Evolutionary conservation across 2,113 vertebrate species (phyloP).

Genomic region (Butorides virescens): DNA sequence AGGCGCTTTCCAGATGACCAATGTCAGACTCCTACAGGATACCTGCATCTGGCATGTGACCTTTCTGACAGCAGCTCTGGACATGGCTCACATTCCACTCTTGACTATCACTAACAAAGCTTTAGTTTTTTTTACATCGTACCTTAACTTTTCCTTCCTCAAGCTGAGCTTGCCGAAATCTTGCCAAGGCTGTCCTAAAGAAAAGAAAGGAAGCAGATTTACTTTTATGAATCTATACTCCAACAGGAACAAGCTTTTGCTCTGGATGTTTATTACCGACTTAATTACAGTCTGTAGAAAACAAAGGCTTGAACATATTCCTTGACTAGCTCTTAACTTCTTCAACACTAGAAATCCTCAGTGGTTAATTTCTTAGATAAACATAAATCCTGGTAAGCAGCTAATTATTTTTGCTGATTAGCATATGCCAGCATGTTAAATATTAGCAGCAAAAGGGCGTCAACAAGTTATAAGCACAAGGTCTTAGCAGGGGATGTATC

Average conservation of each 20-base stretch:
- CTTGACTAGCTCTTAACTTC: neutral
- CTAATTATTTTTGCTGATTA: neutral
- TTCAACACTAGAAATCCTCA: neutral
- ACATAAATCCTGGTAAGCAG: neutral
- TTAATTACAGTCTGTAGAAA: neutral
- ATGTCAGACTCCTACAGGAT: neutral
- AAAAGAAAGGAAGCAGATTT: neutral
- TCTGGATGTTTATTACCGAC: neutral
- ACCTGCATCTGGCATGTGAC: rapidly evolving
- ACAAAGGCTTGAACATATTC: neutral
- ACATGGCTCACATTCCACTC: rapidly evolving
- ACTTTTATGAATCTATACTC: neutral
- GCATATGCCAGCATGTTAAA: neutral
- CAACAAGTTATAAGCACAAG: neutral
- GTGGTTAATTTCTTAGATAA: neutral
- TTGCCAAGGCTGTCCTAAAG: constrained; percentile 93
- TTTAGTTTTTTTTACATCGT: neutral
- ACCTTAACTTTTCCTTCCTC: constrained; percentile 97
- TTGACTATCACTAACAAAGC: neutral
- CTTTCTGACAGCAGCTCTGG: neutral
- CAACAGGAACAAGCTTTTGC: neutral
- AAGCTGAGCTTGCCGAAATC: constrained; percentile 95
- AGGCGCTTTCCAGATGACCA: too few species aligned
- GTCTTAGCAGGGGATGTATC: neutral
- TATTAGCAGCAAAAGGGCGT: neutral